Evolutionary conservation across 2,888 invertebrate genomes (phyloP), one percentile per base, ranked within the genome.

Genomic region (Amblyteles armatorius): DNA sequence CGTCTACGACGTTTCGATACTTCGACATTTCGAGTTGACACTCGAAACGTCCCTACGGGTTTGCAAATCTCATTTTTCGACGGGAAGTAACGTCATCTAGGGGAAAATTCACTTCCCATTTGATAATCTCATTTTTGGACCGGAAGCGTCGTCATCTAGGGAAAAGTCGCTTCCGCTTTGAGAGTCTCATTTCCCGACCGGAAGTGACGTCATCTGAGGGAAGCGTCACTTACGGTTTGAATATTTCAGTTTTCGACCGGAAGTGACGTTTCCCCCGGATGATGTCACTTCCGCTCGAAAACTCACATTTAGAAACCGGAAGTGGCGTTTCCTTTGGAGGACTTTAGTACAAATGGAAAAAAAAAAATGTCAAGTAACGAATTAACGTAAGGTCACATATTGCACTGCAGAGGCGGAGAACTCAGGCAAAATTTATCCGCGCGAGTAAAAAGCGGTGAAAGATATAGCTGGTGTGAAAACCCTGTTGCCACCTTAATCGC

Each of bases 391-490:
- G 1, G 29, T 50, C 13, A 13, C 26, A 11, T 60, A 5, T 29
- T 26, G 13, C 9, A 3, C 29, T 26, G 26, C 29, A 60, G 13
- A 60, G 3, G 29, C 22, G 50, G 33, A 22, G 26, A 26, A 29
- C 48, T 33, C n/a, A 57, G 6, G 11, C 11, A 13, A 26, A 83
- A 60, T 82, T 80, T 78, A 4, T 26, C 72, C 80, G 57, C 13
- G 63, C 80, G 36, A 33, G 55, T 63, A 19, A 48, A 48, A 44
- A 60, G 0, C n/a, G 63, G 29, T 7, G 60, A 48, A 63, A 74
- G 48, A 73, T 16, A 36, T 74, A 81, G 84, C 80, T 26, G 67
- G 73, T 71, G 57, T 74, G 55, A 82, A 85, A 82, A 79, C 69
- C 63, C n/a, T 48, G 68, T 65, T 52, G 55, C 65, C 63, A 80